Percentiles rank a stretch among this genome's conserved stretches.
Conservation (phyloP, 1,140 invertebrate species). For the Armadillidium nasatum region DNA sequence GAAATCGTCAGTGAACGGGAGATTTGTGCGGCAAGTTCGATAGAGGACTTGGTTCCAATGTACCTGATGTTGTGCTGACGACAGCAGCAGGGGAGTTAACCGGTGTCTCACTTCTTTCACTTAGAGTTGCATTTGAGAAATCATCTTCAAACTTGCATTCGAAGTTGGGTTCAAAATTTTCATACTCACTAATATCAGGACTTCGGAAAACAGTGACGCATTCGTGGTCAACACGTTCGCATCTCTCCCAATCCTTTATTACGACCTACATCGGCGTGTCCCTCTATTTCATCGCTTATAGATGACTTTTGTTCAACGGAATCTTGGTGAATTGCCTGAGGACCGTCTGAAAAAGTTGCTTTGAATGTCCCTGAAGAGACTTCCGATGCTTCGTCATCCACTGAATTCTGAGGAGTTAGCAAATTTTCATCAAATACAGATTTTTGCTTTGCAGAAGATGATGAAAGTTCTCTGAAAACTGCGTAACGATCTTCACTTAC, state of each 20-base stretch:
- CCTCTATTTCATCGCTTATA: conserved; percentile 40
- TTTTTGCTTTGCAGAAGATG: conserved; percentile 38
- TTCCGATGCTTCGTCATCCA: conserved; percentile 43
- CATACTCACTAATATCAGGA: conserved; percentile 44
- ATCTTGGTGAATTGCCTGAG: conserved; percentile 38
- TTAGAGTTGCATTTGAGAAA: conserved; percentile 38
- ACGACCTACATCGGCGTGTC: conserved; percentile 30
- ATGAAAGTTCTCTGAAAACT: conserved; percentile 42
- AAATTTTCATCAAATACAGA: conserved; percentile 45
- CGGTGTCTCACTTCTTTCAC: conserved; percentile 35
- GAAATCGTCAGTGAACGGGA: conserved; percentile 44
- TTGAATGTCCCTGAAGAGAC: conserved; percentile 44
- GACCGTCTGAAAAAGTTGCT: conserved; percentile 39
- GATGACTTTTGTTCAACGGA: conserved; percentile 42
- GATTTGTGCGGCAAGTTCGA: too few relatives aligned
- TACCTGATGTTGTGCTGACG: too few relatives aligned
- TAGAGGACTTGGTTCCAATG: conserved; percentile 25
- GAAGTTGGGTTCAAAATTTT: conserved; percentile 43
- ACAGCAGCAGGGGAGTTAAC: conserved; percentile 33
- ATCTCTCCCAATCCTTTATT: conserved; percentile 36
- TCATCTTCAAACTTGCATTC: conserved; percentile 44
- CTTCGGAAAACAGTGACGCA: conserved; percentile 43
- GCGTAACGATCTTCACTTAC: conserved; percentile 44
- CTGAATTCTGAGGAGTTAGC: conserved; percentile 43
- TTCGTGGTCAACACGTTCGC: conserved; percentile 35